Evolutionary conservation across 2,888 invertebrate genomes (phyloP).

Genomic region (Eristalis intricaria): DNA sequence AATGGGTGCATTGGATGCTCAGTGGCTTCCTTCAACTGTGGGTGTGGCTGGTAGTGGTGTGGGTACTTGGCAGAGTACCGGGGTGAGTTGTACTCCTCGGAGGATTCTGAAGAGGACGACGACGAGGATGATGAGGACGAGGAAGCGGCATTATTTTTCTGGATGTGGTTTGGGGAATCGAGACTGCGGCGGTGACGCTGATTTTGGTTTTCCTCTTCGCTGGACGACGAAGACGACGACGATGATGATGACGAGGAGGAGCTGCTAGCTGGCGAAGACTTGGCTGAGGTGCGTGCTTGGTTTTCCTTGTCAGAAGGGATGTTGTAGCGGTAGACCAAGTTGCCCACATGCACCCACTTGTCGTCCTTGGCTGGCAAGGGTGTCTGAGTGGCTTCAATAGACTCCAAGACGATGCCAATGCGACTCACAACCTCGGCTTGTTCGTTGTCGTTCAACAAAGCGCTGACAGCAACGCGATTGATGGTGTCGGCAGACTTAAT

Average conservation of each 20-base stretch:
- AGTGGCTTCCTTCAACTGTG: constrained; percentile 80
- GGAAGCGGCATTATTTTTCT: constrained; percentile 8
- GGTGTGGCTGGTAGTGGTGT: constrained; percentile 75
- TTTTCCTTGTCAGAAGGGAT: constrained; percentile 78
- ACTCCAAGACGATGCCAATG: constrained; percentile 83
- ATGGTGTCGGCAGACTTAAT: constrained; percentile 86
- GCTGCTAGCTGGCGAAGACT: neutral
- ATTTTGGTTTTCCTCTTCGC: constrained; percentile 29
- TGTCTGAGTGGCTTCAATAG: constrained; percentile 62
- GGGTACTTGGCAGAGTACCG: constrained; percentile 37
- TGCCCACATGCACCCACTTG: constrained; percentile 80
- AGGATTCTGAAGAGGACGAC: constrained; percentile 64
- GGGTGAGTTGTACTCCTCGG: constrained; percentile 52
- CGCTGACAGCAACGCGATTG: constrained; percentile 84
- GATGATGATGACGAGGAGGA: constrained; percentile 67
- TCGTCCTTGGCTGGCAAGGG: constrained; percentile 6
- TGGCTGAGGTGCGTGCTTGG: constrained; percentile 64
- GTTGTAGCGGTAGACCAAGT: constrained; percentile 83
- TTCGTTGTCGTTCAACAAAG: constrained; percentile 83
- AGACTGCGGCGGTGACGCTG: constrained; percentile 37
- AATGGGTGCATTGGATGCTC: constrained; percentile 81
- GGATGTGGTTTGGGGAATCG: constrained; percentile 22
- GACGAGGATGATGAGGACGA: constrained; percentile 59
- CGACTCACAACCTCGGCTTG: constrained; percentile 85
- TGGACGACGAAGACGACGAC: constrained; percentile 70